phyloP scores from a whole-genome alignment of 1,140 invertebrate genomes.

The Leptoteleia sp. region DNA sequence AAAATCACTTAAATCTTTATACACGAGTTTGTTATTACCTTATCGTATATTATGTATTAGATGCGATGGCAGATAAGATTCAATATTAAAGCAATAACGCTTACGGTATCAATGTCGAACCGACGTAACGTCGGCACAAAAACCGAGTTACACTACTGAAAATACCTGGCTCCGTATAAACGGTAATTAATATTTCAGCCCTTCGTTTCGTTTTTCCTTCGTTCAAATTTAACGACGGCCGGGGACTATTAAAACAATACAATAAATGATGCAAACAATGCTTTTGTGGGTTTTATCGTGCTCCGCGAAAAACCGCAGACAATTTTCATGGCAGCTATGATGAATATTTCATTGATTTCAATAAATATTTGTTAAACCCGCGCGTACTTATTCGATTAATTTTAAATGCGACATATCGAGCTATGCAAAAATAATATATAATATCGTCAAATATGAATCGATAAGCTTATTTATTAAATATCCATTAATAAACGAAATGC shows the following conservation, averaged over 20 bases:
- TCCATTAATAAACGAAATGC: too few relatives aligned
- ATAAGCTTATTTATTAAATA: too few relatives aligned
- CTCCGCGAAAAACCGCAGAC: background rate
- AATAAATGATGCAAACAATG: conserved; percentile 3
- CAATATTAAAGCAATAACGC: too few relatives aligned
- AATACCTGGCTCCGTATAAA: conserved; percentile 1
- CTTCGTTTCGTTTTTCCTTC: background rate
- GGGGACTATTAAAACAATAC: conserved; percentile 1
- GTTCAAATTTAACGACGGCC: background rate
- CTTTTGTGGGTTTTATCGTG: conserved; percentile 1
- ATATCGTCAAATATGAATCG: too few relatives aligned
- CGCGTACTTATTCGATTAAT: background rate
- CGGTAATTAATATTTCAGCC: conserved; percentile 1
- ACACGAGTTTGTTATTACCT: background rate
- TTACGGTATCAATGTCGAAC: background rate
- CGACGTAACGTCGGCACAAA: background rate
- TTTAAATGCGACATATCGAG: background rate
- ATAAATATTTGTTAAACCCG: conserved; percentile 9
- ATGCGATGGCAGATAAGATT: background rate
- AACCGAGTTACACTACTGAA: conserved; percentile 3
- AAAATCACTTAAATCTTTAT: background rate
- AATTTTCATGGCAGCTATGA: background rate
- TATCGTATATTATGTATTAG: background rate
- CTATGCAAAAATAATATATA: background rate
- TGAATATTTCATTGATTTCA: conserved; percentile 10